These are phyloP conservation scores for Scartelaos histophorus DNA, from an alignment of 2,113 vertebrate genomes.

Conservation along the genomic window DNA sequence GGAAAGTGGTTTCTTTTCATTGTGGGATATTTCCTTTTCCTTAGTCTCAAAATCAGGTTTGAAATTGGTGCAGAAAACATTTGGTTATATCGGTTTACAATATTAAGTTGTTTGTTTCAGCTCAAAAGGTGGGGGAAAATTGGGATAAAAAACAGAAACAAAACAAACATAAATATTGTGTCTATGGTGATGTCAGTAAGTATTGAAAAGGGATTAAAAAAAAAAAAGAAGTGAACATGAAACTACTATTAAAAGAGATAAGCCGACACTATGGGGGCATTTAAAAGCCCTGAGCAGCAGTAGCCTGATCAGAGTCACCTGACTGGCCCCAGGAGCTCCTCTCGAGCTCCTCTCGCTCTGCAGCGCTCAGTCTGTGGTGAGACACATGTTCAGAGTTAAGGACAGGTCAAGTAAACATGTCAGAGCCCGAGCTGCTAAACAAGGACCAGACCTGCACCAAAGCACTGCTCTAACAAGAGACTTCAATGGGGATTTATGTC, in stretches of 20 bases:
- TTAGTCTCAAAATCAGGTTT: too few species aligned
- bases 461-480: slow-evolving; percentile 11
- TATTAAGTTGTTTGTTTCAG: too few species aligned
- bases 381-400: slow-evolving; percentile 60
- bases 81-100: too few species aligned
- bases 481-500: slow-evolving; percentile 10
- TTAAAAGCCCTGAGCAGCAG: slow-evolving; percentile 19
- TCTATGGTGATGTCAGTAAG: too few species aligned
- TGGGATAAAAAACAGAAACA: too few species aligned
- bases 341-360: slow-evolving; percentile 17
- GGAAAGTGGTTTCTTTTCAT: too few species aligned
- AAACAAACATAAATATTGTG: too few species aligned
- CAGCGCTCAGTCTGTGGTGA: slow-evolving; percentile 2
- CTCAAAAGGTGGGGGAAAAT: too few species aligned
- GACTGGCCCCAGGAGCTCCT: slow-evolving; percentile 33
- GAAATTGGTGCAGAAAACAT: too few species aligned
- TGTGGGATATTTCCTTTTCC: too few species aligned
- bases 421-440: slow-evolving; percentile 18
- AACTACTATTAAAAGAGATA: neutral
- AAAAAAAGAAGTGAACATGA: too few species aligned
- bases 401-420: slow-evolving; percentile 47
- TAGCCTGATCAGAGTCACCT: slow-evolving; percentile 49
- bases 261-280: neutral
- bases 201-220: too few species aligned
- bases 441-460: slow-evolving; percentile 27